Evolutionary conservation across 2,888 invertebrate species (phyloP), one percentile per base, ranked within the genome.

Genomic region (Oxytorus armatus): DNA sequence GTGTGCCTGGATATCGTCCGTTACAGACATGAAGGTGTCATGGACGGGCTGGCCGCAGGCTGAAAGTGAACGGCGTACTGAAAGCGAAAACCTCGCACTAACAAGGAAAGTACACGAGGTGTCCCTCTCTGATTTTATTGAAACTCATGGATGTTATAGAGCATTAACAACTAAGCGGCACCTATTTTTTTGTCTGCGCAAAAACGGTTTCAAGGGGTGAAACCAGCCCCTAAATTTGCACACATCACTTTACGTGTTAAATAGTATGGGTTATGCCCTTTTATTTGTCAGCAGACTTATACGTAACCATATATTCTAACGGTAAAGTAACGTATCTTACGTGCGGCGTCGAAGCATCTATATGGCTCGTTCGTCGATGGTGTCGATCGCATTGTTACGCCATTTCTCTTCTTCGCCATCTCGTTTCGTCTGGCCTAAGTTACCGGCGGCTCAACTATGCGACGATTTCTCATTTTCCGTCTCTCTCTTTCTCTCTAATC

Each of bases 301-400:
- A 21, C 33, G 21, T 21, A 33, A 5, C 1, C n/a, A 49, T 63
- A 63, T 78, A 59, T 79, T 69, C 49, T 57, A 47, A 23, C 25
- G 39, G 36, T n/a, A 69, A 68, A 75, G 75, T 79, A 77, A 79
- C 63, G 75, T 69, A 57, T 57, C 51, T 75, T 69, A 73, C 69
- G 69, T 61, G 75, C 33, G 63, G 57, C 36, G 53, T 65, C 65
- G 36, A 77, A 18, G 36, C 39, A 33, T 10, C 16, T 21, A 18
- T 23, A 21, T 25, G n/a, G 57, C 33, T 16, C 47, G 36, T 18
- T 59, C 69, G 16, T 72, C 25, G 49, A 39, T 53, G 73, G 76
- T 79, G 79, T 79, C 79, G 75, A 81, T 79, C 68, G 72, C 77
- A 81, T 83, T 81, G 77, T 81, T 81, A 79, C 77, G 57, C 77